phyloP scores from a whole-genome alignment of 2,113 vertebrate species.

The Mola mola region DNA sequence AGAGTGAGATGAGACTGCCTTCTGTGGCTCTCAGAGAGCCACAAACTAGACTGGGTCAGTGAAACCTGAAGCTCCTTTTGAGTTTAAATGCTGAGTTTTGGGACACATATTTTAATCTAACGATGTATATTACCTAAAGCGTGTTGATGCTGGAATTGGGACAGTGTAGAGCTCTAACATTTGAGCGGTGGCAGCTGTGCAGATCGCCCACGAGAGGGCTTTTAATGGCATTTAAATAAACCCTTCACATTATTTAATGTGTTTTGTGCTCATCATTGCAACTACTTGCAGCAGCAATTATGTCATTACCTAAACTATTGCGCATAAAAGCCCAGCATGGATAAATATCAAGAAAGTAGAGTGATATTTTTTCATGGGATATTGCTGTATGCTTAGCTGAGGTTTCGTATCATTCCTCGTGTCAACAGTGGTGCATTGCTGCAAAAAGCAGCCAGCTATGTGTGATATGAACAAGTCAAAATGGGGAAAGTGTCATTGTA shows the following conservation, averaged over 20 bases:
- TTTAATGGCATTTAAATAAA: conserved; percentile 53
- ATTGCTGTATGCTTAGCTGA: not conserved
- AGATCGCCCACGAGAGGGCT: conserved; percentile 31
- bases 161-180: not conserved
- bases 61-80: not conserved
- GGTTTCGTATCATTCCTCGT: conserved; percentile 3
- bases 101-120: not conserved
- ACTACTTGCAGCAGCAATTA: conserved; percentile 40
- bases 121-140: not conserved
- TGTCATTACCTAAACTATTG: conserved; percentile 39
- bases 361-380: not conserved
- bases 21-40: conserved; percentile 8
- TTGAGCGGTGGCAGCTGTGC: conserved; percentile 20
- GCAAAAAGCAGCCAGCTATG: conserved; percentile 5
- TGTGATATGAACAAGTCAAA: conserved; percentile 1
- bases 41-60: not conserved
- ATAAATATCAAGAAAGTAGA: conserved; percentile 25
- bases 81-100: conserved; percentile 7
- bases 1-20: conserved; percentile 12
- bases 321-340: conserved; percentile 14
- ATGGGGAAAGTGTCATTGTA: not conserved
- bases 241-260: conserved; percentile 35
- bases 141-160: not conserved
- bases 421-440: conserved; percentile 14
- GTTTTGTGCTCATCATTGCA: conserved; percentile 34